A percentile compares a stretch with the other conserved stretches of the same genome.
These are phyloP conservation scores for Macroramphosus scolopax DNA, from an alignment of 2,797 vertebrate species.

Conservation along the genomic window DNA sequence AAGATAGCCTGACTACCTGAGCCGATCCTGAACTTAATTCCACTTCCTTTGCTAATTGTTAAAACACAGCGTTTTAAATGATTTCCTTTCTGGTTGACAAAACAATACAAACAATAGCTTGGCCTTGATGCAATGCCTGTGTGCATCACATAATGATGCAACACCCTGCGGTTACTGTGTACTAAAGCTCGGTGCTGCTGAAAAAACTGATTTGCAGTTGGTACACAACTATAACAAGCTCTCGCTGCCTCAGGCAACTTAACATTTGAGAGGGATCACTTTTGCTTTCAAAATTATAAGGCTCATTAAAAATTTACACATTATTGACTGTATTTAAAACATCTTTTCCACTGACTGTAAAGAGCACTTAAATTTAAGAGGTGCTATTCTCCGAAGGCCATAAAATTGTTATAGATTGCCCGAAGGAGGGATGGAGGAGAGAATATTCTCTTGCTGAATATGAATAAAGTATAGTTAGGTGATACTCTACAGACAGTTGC, in stretches of 20 bases:
- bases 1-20: constrained; percentile 29
- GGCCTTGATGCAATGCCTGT: constrained; percentile 49
- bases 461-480: constrained; percentile 61
- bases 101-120: too few species aligned
- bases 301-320: constrained; percentile 78
- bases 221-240: constrained; percentile 69
- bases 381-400: constrained; percentile 74
- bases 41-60: too few species aligned
- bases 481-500: constrained; percentile 48
- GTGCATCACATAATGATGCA: constrained; percentile 57
- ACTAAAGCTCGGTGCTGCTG: constrained; percentile 30
- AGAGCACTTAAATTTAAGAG: constrained; percentile 80
- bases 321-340: constrained; percentile 81
- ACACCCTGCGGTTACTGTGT: constrained; percentile 44
- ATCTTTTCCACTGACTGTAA: constrained; percentile 77
- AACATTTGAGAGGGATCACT: constrained; percentile 69
- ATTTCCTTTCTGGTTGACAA: too few species aligned
- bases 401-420: constrained; percentile 76
- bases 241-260: constrained; percentile 65
- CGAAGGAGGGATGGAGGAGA: constrained; percentile 59
- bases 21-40: constrained; percentile 18
- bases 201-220: constrained; percentile 55
- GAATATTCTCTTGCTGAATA: constrained; percentile 53
- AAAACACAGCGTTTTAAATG: too few species aligned
- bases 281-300: constrained; percentile 74